Percentiles rank a stretch among this genome's conserved stretches.
Evolutionary conservation across 2,113 vertebrate genomes (phyloP).

Genomic region (western clawed frog (Xenopus tropicalis)): DNA sequence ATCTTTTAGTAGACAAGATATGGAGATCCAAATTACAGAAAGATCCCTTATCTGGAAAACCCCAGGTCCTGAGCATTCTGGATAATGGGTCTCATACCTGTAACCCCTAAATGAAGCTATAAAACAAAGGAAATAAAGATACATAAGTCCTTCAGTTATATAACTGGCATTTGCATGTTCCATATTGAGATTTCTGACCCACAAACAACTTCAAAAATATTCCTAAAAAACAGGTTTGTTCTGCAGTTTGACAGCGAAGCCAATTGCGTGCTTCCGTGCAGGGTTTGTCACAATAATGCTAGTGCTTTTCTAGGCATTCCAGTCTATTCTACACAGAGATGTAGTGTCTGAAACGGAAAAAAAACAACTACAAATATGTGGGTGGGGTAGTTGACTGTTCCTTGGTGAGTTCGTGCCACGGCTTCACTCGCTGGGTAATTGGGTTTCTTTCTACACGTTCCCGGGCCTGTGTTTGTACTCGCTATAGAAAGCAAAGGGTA

Average conservation of each 20-base stretch:
- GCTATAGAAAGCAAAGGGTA: no score
- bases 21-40: no score
- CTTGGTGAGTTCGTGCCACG: background rate
- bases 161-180: no score
- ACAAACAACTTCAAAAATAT: background rate
- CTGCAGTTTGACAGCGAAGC: background rate
- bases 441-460: background rate
- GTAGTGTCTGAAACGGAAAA: background rate
- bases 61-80: no score
- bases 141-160: no score
- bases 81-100: no score
- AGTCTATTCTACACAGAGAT: background rate
- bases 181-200: no score
- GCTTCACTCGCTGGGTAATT: background rate
- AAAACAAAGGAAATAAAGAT: no score
- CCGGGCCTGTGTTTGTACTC: background rate
- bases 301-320: background rate
- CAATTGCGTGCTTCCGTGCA: background rate
- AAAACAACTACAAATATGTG: background rate
- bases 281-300: background rate
- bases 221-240: background rate
- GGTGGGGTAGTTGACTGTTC: background rate
- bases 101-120: no score
- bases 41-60: no score
- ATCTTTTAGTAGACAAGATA: no score